Evolutionary conservation across 2,113 vertebrate species (phyloP).

Genomic region (Engystomops pustulosus): DNA sequence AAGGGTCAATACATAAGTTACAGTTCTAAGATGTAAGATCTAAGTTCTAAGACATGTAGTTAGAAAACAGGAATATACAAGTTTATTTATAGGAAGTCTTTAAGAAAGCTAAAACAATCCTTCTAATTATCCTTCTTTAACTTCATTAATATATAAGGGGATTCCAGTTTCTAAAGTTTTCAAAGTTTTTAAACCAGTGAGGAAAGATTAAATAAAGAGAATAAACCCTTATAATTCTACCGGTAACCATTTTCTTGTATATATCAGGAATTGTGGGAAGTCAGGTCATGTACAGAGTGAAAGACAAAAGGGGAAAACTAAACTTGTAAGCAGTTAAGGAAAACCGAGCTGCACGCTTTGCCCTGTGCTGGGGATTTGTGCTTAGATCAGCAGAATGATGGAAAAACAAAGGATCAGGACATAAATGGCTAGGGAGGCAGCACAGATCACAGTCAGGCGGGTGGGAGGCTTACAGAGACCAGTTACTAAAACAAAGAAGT

Average conservation of each 20-base stretch:
- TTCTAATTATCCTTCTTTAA: too few relatives aligned
- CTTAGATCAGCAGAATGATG: conserved; percentile 50
- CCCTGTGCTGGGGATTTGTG: conserved; percentile 14
- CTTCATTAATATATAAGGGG: background rate
- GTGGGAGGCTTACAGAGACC: background rate
- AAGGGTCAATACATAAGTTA: background rate
- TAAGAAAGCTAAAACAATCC: background rate
- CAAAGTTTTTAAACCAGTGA: background rate
- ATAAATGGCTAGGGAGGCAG: conserved; percentile 23
- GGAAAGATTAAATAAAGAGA: background rate
- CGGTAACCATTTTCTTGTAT: too few relatives aligned
- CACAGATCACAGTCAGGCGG: background rate
- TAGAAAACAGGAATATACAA: background rate
- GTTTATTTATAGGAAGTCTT: background rate
- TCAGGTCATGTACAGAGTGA: background rate
- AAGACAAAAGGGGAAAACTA: conserved; percentile 4
- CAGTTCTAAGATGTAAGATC: too few relatives aligned
- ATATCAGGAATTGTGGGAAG: background rate
- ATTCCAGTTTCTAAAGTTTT: background rate
- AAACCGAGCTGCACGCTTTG: conserved; percentile 17
- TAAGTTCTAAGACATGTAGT: too few relatives aligned
- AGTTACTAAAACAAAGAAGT: conserved; percentile 17
- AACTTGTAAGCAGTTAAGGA: conserved; percentile 26
- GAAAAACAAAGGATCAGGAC: conserved; percentile 48
- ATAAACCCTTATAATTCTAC: background rate